Base-by-base conservation (phyloP, 1,140 invertebrate genomes). In the Leptopilina boulardi region DNA sequence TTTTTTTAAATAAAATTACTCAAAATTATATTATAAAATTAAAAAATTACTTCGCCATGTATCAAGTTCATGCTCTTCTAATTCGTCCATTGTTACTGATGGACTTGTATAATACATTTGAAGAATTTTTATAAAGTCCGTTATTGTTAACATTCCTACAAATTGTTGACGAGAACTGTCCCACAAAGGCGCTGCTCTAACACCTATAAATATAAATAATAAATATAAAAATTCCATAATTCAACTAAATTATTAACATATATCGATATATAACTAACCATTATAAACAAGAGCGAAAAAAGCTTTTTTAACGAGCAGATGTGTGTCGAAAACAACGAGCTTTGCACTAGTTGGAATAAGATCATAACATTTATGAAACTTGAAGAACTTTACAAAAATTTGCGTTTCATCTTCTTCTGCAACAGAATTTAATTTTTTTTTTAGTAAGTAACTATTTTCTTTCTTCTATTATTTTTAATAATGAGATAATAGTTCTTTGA, bases 221-320 rank as follows among this genome's bases (percentile, higher is more conserved):
- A 26, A 11, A 13, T 21, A 34, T 70, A 73, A 26, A 83, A 59
- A 73, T 42, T 38, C 9, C 34, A 38, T 8, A 38, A 38, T 59
- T 18, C 18, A 56, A 74, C 2, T 42, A 10, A 71, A 5, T 41
- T 44, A 70, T 38, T 15, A 47, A 47, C 15, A 18, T 51, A 18
- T 51, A 15, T 18, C 3, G n/a, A 51, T 1, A 18, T n/a, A n/a
- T 6, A 30, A 92, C 93, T 94, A 87, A 95, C 98, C 98, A 93
- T 99, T 99, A 90, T 99, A 98, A 77, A 99, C 98, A 66, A 99
- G 93, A 30, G 98, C 99, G 92, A 98, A 99, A 91, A 99, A 99
- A 30, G 98, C 98, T 91, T 99, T 99, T 92, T 99, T 99, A 21
- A 99, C 98, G 73, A 99, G 95, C 38, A 99, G 93, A 88, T 99